Evolutionary conservation across 2,797 vertebrate species (phyloP), one percentile per base, ranked within the genome.

Genomic region (Microcaecilia unicolor): DNA sequence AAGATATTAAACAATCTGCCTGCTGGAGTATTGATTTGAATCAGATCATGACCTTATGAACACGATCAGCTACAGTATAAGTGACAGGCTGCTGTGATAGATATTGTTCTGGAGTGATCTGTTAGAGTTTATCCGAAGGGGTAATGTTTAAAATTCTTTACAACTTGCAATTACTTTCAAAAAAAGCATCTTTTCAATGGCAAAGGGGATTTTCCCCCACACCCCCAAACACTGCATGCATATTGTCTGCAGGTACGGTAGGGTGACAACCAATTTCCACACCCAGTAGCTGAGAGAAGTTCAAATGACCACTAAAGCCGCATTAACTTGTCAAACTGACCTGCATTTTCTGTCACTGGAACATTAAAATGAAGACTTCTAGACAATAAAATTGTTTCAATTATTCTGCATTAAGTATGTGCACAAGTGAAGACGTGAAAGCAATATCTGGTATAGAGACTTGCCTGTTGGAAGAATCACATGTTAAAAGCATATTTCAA

Each of bases 321-420:
- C 67, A 84, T 85, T 83, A 84, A 81, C 72, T 83, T 84, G 79
- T 85, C 83, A 83, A 72, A 79, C 78, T 78, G 77, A 81, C 79
- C 80, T 72, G 66, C 66, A 70, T 81, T 79, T 83, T 78, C 76
- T 78, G 73, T 72, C 70, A 63, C 51, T 59, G 65, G 69, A 77
- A 68, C 65, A 74, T 72, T 39, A 73, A 72, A 75, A 73, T 64
- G 69, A 72, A 73, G 67, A 55, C 54, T 67, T 67, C 51, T 56
- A 75, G 81, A 85, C 81, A 85, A 77, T 84, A 84, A 83, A 85
- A 85, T 85, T 79, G 78, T 80, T 79, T 81, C 81, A 83, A 84
- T 85, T 83, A 83, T 75, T 49, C 62, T 69, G 53, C 72, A 81
- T 83, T 85, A 83, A 72, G 67, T 55, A 43, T 70, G 60, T 50